These are phyloP conservation scores for Nyctereutes procyonoides DNA, from an alignment of 2,113 vertebrate species.

Conservation along the genomic window DNA sequence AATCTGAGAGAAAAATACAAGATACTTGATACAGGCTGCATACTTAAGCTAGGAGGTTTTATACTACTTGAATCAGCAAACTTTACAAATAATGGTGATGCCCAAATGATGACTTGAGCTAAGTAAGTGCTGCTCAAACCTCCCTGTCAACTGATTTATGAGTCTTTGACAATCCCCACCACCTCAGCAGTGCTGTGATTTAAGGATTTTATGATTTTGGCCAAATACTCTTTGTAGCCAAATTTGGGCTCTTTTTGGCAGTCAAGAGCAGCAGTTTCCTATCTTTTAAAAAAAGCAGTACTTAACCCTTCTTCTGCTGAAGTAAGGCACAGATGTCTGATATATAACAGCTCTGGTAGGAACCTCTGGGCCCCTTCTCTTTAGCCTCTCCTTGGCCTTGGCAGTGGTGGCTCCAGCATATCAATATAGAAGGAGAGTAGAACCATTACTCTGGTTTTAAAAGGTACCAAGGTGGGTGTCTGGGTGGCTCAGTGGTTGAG, in stretches of 20 bases:
- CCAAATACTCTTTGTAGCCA: background rate
- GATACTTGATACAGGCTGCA: background rate
- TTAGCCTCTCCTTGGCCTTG: background rate
- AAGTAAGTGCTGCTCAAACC: background rate
- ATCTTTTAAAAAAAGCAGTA: background rate
- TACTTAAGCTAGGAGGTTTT: background rate
- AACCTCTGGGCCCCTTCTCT: accelerated
- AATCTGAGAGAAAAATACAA: background rate
- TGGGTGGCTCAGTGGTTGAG: no score
- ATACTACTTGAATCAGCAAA: background rate
- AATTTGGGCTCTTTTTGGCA: background rate
- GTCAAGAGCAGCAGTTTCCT: background rate
- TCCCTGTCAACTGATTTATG: background rate
- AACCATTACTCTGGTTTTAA: background rate
- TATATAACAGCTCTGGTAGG: background rate
- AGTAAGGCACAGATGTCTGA: background rate
- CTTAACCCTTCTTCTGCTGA: background rate
- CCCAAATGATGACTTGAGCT: background rate
- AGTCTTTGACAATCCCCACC: background rate
- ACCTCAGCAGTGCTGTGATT: background rate
- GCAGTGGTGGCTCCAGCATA: accelerated
- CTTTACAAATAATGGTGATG: background rate
- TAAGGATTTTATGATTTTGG: background rate
- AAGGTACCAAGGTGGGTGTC: background rate
- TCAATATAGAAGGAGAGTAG: background rate